Base-by-base conservation (phyloP, 2,113 vertebrate genomes). In the Oreotrochilus melanogaster region DNA sequence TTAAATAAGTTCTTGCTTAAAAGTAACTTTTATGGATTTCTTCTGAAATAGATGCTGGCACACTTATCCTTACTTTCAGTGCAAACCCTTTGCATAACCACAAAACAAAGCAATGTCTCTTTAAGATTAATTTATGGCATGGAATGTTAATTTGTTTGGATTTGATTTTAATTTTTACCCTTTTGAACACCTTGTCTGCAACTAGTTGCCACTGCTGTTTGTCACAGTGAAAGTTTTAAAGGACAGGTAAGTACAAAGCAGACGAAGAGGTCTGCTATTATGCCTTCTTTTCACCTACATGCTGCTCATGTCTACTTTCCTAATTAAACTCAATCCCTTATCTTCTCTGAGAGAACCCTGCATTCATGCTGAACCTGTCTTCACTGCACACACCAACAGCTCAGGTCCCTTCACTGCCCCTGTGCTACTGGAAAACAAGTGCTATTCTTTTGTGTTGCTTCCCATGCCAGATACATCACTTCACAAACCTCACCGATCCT, bases 1-100 rank as follows among this genome's bases (percentile, higher is more conserved):
- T 97, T 96, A 97, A 97, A 96, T 97, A 97, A 97, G 94, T 97
- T 97, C 96, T 94, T 93, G 81, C 93, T 96, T 67, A 95, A 89
- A 96, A 50, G 86, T 96, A 96, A 76, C 94, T 96, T 95, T 91
- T 93, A 95, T 88, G 66, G 86, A 84, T 97, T 97, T 97, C 66
- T 94, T 27, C 47, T 95, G 70, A 95, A 96, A 97, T 47, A 70
- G 31, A 78, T 71, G 50, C 35, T 85, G 28, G 7, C 7, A 22
- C 72, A 47, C 50, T 96, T 95, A 75, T 75, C 47, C 56, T 91
- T 61, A 12, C 57, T 95, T 97, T 83, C 72, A 78, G 39, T 43
- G 22, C 11, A 17, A 74, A 95, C 80, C 53, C 60, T 65, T 91
- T 92, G 58, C 90, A 23, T 78, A 95, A 92, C 92, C 95, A 84